These are phyloP conservation scores for Toxotes lorentzi DNA, from an alignment of 2,797 vertebrate genomes.

Conservation along the genomic window DNA sequence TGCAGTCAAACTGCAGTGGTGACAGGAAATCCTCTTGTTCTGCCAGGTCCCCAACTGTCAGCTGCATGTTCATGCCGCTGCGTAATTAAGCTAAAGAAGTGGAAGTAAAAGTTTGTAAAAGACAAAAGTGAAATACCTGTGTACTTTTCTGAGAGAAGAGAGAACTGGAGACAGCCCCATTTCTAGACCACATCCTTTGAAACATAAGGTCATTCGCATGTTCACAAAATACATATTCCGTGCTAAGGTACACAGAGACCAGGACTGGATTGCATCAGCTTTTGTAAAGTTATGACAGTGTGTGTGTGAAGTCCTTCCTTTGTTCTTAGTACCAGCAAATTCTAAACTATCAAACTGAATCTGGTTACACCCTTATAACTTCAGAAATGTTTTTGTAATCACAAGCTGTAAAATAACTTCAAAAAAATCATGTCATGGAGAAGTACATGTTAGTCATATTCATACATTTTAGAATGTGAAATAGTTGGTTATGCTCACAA, in stretches of 20 bases:
- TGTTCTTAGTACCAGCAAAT: neutral
- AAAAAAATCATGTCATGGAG: too few species aligned
- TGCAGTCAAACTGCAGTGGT: slow-evolving; percentile 19
- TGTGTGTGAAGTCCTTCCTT: neutral
- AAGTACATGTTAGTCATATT: neutral
- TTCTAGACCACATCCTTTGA: neutral
- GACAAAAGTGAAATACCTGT: neutral
- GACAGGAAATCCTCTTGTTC: slow-evolving; percentile 62
- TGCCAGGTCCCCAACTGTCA: neutral
- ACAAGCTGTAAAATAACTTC: neutral
- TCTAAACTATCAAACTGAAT: neutral
- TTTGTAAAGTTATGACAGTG: neutral
- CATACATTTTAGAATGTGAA: neutral
- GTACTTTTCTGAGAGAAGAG: neutral
- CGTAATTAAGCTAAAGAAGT: neutral
- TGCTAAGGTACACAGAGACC: neutral
- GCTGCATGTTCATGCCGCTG: neutral
- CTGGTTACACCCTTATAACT: too few species aligned
- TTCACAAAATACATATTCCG: neutral
- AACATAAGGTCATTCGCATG: neutral
- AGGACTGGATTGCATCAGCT: neutral
- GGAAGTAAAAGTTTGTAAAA: neutral
- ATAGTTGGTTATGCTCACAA: neutral
- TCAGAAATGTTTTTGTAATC: neutral
- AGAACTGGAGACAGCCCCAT: neutral